A percentile compares a stretch with the other conserved stretches of the same genome.
Conservation (phyloP, 2,113 vertebrate genomes). For the Fregata magnificens region DNA sequence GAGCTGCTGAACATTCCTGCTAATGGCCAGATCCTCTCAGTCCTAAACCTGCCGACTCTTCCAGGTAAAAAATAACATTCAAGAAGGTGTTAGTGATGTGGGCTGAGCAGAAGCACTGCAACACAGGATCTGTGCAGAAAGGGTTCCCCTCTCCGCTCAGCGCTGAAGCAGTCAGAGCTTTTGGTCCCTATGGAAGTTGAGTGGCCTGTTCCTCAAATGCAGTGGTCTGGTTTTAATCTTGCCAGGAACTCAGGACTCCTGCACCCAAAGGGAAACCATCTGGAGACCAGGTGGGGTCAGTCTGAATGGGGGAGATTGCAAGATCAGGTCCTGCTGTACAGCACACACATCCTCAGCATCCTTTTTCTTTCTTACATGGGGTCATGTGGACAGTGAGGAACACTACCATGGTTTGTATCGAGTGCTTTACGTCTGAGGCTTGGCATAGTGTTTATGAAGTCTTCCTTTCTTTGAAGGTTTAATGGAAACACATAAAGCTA, state of each 20-base stretch:
- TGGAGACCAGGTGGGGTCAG: not conserved
- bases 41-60: conserved; percentile 20
- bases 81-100: conserved; percentile 23
- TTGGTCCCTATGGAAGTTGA: not conserved
- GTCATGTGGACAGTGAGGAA: not conserved
- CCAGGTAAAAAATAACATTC: conserved; percentile 37
- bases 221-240: not conserved
- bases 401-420: not conserved
- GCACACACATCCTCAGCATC: not conserved
- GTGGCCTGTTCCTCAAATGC: not conserved
- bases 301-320: not conserved
- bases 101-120: not conserved
- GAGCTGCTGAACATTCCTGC: not conserved
- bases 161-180: not conserved
- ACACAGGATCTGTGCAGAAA: not conserved
- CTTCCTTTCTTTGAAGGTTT: not conserved
- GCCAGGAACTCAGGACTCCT: not conserved
- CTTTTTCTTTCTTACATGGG: not conserved
- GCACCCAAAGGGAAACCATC: not conserved
- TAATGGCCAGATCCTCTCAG: conserved; percentile 33
- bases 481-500: not conserved
- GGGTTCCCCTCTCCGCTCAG: not conserved
- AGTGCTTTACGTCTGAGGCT: not conserved
- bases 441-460: not conserved
- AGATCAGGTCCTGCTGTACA: not conserved